Evolutionary conservation across 2,888 invertebrate species (phyloP), one percentile per base, ranked within the genome.

Genomic region (Sympetrum striolatum): DNA sequence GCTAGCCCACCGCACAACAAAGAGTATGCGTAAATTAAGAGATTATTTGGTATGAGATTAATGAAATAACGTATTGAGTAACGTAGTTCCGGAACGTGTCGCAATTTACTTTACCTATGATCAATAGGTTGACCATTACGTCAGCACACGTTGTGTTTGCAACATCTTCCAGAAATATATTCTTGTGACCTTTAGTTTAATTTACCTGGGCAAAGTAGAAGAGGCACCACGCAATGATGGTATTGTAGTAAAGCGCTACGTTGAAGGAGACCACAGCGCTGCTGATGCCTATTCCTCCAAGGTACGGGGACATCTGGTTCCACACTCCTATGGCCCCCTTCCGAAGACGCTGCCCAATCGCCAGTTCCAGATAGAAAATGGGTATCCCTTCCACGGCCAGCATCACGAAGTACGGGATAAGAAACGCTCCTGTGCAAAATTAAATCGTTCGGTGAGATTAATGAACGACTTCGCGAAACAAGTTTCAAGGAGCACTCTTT

Each of bases 191-290:
- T 53, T 53, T 14, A 53, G 15, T 31, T 44, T 79, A 0, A 91
- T 92, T 93, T 92, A 94, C 95, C 94, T 98, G 97, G 92, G 97
- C 97, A 93, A 98, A 97, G 94, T 98, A 99, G 94, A 98, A 98
- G 93, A 99, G 95, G 93, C 98, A 98, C 99, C 99, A 99, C 91
- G 98, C 98, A 92, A 99, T 98, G 92, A 99, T 99, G 91, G 98
- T 98, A 94, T 99, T 99, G 94, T 99, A 99, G 94, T 99, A 99
- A 92, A 99, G 95, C 18, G 98, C 98, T 92, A 99, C 98, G 93
- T 98, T 98, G 94, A 98, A 99, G 0, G 98, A 98, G 58, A 99
- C 99, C 91, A 99, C 97, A 1, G 98, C 98, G 91, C 98, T 98
- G 93, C 98, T 98, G 92, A 99, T 96, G 12, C 99, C 98, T 91